These are phyloP conservation scores for Uloborus diversus DNA, from an alignment of 1,140 invertebrate genomes.

Conservation along the genomic window DNA sequence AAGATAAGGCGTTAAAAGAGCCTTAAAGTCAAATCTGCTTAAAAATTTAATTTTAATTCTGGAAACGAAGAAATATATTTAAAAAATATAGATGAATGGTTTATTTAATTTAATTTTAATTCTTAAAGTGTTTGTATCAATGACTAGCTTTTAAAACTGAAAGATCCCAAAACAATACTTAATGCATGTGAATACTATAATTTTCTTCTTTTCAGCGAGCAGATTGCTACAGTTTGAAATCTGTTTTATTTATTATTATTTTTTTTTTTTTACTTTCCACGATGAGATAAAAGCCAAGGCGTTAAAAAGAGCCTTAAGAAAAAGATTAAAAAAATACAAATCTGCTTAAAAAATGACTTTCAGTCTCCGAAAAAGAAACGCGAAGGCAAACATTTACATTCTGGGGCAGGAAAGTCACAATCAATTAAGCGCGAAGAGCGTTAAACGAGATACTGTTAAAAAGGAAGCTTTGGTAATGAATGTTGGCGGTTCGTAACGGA, in stretches of 20 bases:
- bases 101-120: too few species aligned
- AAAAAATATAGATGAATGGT: too few species aligned
- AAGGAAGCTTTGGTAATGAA: conserved; percentile 30
- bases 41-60: too few species aligned
- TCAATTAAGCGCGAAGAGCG: conserved; percentile 32
- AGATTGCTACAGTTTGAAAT: not conserved
- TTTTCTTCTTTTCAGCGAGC: too few species aligned
- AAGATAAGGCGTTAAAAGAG: too few species aligned
- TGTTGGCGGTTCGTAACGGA: conserved; percentile 19
- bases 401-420: conserved; percentile 27
- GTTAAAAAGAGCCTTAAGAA: not conserved
- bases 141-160: too few species aligned
- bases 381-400: conserved; percentile 51
- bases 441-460: conserved; percentile 10
- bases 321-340: not conserved
- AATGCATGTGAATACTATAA: too few species aligned
- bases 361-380: not conserved
- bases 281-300: not conserved
- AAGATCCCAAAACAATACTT: too few species aligned
- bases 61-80: too few species aligned
- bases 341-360: conserved; percentile 52
- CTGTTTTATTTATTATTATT: not conserved
- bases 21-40: too few species aligned
- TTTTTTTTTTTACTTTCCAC: not conserved
- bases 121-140: too few species aligned